Percentiles rank a stretch among this genome's conserved stretches.
Evolutionary conservation across 2,113 vertebrate genomes (phyloP).

Genomic region (Percina caprodes): DNA sequence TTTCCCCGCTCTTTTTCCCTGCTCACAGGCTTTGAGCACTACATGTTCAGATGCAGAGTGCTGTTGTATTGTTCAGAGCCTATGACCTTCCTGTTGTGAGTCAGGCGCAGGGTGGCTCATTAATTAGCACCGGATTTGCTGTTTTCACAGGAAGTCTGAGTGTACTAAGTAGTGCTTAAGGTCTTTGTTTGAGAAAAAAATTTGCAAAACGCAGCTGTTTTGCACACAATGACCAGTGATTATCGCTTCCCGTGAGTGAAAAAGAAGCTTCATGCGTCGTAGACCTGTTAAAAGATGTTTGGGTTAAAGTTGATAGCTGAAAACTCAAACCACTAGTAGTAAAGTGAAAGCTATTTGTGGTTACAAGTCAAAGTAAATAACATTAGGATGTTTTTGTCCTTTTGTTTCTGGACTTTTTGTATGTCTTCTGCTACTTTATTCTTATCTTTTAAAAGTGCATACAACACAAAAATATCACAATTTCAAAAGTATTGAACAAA

Average conservation of each 20-base stretch:
- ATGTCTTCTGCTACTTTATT: background rate
- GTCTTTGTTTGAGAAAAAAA: conserved; percentile 65
- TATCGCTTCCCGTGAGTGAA: conserved; percentile 34
- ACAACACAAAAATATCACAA: background rate
- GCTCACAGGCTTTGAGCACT: conserved; percentile 15
- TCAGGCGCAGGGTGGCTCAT: conserved; percentile 34
- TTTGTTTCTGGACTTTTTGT: background rate
- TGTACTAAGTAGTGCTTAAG: conserved; percentile 53
- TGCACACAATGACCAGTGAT: conserved; percentile 63
- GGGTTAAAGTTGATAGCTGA: background rate
- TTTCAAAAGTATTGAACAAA: background rate
- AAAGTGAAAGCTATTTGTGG: background rate
- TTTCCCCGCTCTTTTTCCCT: conserved; percentile 53
- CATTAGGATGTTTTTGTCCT: background rate
- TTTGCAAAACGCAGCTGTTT: conserved; percentile 40
- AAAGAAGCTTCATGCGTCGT: background rate
- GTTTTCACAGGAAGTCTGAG: conserved; percentile 74
- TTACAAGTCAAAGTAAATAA: conserved; percentile 2
- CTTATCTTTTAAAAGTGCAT: background rate
- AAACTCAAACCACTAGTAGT: background rate
- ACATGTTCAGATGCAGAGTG: conserved; percentile 55
- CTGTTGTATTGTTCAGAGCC: conserved; percentile 74
- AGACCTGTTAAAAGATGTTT: conserved; percentile 6
- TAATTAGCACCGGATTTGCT: conserved; percentile 74
- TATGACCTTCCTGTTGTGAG: conserved; percentile 81